These are phyloP conservation scores for Erpobdella octoculata DNA, from an alignment of 2,888 invertebrate genomes.

Conservation along the genomic window DNA sequence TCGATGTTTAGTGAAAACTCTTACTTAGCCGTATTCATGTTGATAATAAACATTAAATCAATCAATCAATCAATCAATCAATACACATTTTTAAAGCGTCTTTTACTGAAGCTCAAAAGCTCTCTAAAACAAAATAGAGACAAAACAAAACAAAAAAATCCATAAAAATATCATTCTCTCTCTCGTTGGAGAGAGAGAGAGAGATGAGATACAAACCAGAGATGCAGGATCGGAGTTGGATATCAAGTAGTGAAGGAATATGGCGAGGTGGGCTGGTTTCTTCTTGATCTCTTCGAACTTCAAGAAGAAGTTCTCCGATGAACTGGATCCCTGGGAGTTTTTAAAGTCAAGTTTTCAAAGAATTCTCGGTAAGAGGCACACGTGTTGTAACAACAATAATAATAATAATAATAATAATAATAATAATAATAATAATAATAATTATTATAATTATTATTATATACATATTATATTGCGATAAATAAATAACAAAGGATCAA, in stretches of 20 bases:
- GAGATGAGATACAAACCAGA: conserved; percentile 56
- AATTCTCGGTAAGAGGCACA: no score
- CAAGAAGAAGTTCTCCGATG: conserved; percentile 61
- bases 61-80: neutral
- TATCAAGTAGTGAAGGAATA: conserved; percentile 82
- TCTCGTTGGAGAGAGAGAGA: neutral
- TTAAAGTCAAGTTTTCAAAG: no score
- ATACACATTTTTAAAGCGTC: no score
- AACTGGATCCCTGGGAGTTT: no score
- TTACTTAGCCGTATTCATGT: no score
- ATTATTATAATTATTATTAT: neutral
- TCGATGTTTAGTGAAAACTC: no score
- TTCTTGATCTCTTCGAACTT: conserved; percentile 72
- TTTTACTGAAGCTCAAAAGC: no score
- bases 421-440: neutral
- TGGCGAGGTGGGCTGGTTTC: conserved; percentile 81
- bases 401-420: neutral
- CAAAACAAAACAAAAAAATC: no score
- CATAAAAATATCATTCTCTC: no score
- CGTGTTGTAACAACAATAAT: no score
- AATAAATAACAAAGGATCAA: neutral
- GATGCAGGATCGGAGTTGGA: conserved; percentile 74
- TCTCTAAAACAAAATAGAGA: no score
- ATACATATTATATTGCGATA: neutral
- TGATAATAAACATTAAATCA: no score